Conservation (phyloP, 2,113 vertebrate genomes). For the Poeciliopsis prolifica region DNA sequence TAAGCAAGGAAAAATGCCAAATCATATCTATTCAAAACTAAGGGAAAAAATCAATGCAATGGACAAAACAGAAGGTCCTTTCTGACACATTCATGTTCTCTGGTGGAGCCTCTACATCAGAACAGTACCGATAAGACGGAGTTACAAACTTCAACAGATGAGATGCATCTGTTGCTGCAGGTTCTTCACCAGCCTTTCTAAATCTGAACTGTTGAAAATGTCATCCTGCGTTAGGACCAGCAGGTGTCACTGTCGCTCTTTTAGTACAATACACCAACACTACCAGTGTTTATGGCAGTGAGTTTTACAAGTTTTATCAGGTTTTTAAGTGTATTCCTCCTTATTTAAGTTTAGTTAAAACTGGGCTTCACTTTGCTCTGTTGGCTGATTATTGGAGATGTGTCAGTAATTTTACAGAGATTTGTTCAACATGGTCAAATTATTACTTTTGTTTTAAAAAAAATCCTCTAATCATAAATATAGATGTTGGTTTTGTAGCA, state of each 20-base stretch:
- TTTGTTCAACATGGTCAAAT: no score
- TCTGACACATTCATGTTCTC: no score
- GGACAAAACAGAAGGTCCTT: no score
- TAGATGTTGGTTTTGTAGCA: no score
- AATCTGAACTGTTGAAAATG: not conserved
- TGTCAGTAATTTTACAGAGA: not conserved
- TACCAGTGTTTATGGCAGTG: not conserved
- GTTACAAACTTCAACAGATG: no score
- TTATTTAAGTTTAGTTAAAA: not conserved
- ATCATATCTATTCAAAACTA: not conserved
- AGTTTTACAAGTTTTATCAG: not conserved
- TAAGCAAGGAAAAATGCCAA: not conserved
- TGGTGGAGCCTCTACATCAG: no score
- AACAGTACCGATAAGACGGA: no score
- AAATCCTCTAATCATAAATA: no score
- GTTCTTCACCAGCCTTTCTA: no score
- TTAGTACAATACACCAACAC: not conserved
- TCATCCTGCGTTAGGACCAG: not conserved
- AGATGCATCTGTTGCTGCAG: no score
- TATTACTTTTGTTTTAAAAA: no score
- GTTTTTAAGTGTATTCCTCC: not conserved
- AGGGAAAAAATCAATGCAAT: not conserved
- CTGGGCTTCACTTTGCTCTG: not conserved
- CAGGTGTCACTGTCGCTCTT: not conserved
- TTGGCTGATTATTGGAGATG: not conserved